These are phyloP conservation scores for Butastur rufipennis DNA, from an alignment of 2,113 vertebrate species.

Conservation along the genomic window DNA sequence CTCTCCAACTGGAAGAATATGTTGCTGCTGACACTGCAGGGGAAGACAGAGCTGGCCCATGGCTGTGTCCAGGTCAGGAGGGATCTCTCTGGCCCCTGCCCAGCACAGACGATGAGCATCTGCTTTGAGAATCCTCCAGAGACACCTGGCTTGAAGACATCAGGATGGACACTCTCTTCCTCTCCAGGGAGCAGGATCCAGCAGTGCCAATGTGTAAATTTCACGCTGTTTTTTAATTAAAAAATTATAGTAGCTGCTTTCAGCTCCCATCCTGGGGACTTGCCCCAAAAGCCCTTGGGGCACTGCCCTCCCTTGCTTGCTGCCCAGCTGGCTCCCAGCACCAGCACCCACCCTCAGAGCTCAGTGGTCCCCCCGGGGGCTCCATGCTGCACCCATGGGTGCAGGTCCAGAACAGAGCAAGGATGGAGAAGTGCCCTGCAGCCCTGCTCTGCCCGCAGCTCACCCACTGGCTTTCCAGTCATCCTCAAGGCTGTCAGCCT, in stretches of 20 bases:
- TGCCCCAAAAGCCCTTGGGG: neutral
- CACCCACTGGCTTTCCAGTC: neutral
- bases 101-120: too few relatives aligned
- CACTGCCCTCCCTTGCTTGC: neutral
- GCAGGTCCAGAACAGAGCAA: neutral
- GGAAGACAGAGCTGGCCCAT: too few relatives aligned
- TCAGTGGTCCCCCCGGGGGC: fast-evolving
- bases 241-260: neutral
- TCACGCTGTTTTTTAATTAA: neutral
- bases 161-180: too few relatives aligned
- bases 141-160: too few relatives aligned
- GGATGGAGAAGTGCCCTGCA: neutral
- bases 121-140: too few relatives aligned
- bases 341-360: neutral
- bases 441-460: neutral
- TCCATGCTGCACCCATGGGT: neutral
- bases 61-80: too few relatives aligned
- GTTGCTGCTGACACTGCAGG: too few relatives aligned
- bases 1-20: too few relatives aligned
- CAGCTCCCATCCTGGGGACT: neutral
- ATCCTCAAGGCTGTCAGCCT: fast-evolving
- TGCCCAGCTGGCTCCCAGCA: neutral
- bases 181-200: too few relatives aligned
- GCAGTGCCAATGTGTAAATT: neutral
- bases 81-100: too few relatives aligned